A percentile compares a stretch with the other conserved stretches of the same genome.
phyloP scores from a whole-genome alignment of 2,888 invertebrate species.

The Ormyrus thymus region DNA sequence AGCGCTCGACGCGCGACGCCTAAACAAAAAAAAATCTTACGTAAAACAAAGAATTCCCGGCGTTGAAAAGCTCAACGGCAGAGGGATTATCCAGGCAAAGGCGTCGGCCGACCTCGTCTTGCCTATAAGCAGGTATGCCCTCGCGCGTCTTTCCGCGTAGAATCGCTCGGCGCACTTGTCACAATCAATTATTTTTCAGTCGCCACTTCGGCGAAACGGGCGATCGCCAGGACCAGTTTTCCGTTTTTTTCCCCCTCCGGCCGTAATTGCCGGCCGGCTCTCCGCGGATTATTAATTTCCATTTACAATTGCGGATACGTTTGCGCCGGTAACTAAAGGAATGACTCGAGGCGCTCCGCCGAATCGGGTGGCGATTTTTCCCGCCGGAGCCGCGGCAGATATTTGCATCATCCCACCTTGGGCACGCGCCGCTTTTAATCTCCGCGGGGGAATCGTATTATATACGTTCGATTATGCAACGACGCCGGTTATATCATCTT shows the following conservation, averaged over 20 bases:
- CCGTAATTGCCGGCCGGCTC: constrained; percentile 25
- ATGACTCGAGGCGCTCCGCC: background rate
- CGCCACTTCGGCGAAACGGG: background rate
- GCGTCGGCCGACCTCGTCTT: constrained; percentile 12
- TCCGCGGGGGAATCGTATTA: background rate
- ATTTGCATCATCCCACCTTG: background rate
- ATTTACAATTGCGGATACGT: constrained; percentile 26
- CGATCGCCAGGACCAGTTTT: constrained; percentile 24
- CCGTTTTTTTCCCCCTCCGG: background rate
- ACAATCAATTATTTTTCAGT: constrained; percentile 48
- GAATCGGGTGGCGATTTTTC: background rate
- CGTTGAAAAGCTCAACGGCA: background rate
- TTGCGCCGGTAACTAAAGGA: background rate
- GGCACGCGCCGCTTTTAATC: no score
- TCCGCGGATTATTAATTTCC: constrained; percentile 48
- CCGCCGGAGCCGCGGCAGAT: background rate
- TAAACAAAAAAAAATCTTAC: no score
- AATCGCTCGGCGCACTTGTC: constrained; percentile 26
- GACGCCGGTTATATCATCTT: constrained; percentile 30
- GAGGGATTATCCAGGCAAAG: background rate
- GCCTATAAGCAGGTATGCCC: background rate
- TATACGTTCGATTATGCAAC: constrained; percentile 34
- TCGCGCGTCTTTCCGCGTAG: no score
- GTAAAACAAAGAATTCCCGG: background rate
- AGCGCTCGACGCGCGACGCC: no score